These are phyloP conservation scores for Entosphenus tridentatus DNA, from an alignment of 2,113 vertebrate species.

Conservation along the genomic window DNA sequence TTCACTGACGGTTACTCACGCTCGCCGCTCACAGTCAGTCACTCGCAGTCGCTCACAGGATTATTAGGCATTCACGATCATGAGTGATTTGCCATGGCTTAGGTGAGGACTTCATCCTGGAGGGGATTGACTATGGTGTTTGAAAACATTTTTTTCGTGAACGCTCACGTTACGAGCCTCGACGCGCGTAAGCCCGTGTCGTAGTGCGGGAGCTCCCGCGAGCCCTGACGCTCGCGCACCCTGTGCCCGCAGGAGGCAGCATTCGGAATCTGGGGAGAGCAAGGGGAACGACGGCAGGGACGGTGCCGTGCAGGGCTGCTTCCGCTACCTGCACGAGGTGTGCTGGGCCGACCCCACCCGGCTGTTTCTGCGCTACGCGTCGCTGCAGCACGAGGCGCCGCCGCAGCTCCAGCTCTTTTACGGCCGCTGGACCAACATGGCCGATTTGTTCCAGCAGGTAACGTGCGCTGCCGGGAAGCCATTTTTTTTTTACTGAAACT, in stretches of 20 bases:
- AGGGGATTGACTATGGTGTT: too few relatives aligned
- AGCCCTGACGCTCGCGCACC: not conserved
- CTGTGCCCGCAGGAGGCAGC: conserved; percentile 14
- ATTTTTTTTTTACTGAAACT: not conserved
- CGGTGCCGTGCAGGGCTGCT: conserved; percentile 8
- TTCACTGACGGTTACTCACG: too few relatives aligned
- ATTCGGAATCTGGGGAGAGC: conserved; percentile 18
- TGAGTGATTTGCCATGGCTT: too few relatives aligned
- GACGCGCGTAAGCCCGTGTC: too few relatives aligned
- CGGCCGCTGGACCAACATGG: conserved; percentile 15
- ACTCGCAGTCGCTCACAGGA: too few relatives aligned
- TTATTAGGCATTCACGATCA: too few relatives aligned
- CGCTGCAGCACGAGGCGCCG: conserved; percentile 19
- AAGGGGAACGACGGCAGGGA: too few relatives aligned
- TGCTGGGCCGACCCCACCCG: conserved; percentile 29
- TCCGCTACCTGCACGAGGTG: conserved; percentile 33
- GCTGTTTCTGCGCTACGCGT: conserved; percentile 28
- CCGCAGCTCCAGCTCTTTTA: conserved; percentile 26
- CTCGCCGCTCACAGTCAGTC: too few relatives aligned
- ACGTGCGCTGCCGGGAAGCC: not conserved
- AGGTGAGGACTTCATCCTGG: too few relatives aligned
- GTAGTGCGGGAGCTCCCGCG: too few relatives aligned
- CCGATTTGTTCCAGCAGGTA: conserved; percentile 23
- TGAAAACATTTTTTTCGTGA: too few relatives aligned
- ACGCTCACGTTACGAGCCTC: too few relatives aligned